Percentiles rank a stretch among this genome's conserved stretches.
Conservation (phyloP, 2,797 vertebrate genomes). For the Parauchenoglanis ngamensis region DNA sequence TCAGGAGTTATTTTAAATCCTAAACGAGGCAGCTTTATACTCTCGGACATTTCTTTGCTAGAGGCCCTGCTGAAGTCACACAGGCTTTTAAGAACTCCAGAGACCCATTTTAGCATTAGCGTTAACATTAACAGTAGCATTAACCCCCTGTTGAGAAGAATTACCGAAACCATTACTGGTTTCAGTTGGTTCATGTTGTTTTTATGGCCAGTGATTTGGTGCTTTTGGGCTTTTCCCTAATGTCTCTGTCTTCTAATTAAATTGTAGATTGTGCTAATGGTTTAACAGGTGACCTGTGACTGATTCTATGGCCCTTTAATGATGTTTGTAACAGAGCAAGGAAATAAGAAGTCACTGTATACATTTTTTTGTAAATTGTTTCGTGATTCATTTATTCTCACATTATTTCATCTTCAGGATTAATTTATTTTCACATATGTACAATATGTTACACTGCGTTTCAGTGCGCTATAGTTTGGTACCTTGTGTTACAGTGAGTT, state of each 20-base stretch:
- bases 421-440: not conserved
- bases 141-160: not conserved
- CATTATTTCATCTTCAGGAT: not conserved
- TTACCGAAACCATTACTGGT: not conserved
- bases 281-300: conserved; percentile 14
- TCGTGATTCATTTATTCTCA: too few species aligned
- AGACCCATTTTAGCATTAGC: not conserved
- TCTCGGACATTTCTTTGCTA: not conserved
- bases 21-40: conserved; percentile 1
- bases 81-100: not conserved
- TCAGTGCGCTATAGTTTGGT: not conserved
- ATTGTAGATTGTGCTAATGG: conserved; percentile 2
- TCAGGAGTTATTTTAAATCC: not conserved
- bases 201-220: conserved; percentile 18
- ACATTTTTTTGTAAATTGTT: not conserved
- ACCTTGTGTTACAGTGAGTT: not conserved
- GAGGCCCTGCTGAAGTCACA: not conserved
- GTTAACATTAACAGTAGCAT: not conserved
- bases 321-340: not conserved
- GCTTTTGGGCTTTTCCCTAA: not conserved
- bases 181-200: not conserved
- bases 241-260: not conserved
- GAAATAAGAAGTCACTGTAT: not conserved
- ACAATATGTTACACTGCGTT: not conserved
- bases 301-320: not conserved